phyloP scores from a whole-genome alignment of 1,140 invertebrate genomes.

The Hylyphantes graminicola region DNA sequence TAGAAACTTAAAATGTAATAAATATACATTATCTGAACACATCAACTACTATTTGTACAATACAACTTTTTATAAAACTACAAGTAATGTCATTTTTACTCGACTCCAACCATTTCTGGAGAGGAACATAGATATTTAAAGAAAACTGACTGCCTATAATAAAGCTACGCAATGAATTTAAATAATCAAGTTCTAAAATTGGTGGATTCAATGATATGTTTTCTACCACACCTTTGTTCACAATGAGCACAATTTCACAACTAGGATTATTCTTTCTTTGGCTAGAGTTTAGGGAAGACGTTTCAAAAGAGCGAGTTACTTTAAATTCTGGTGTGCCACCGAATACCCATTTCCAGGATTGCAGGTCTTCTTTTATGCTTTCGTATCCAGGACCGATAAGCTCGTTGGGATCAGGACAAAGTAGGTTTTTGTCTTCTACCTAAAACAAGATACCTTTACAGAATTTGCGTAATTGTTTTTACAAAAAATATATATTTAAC shows the following conservation, averaged over 20 bases:
- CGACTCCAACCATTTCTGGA: background rate
- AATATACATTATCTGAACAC: constrained; percentile 2
- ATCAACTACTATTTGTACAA: constrained; percentile 36
- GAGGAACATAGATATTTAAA: background rate
- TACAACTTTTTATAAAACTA: constrained; percentile 11
- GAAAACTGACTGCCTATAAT: constrained; percentile 18
- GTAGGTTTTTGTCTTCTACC: constrained; percentile 17
- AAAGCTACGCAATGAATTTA: background rate
- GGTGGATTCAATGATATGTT: constrained; percentile 14
- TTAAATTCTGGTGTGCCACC: constrained; percentile 88
- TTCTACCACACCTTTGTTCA: constrained; percentile 35
- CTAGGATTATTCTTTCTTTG: background rate
- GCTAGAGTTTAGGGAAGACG: constrained; percentile 15
- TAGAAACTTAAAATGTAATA: background rate
- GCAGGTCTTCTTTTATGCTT: constrained; percentile 75
- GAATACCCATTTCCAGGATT: constrained; percentile 88
- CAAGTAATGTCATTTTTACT: constrained; percentile 6
- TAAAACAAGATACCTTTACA: constrained; percentile 75
- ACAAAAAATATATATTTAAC: background rate
- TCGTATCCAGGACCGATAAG: constrained; percentile 85
- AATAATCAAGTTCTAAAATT: constrained; percentile 22
- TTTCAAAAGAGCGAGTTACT: constrained; percentile 33
- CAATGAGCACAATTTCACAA: background rate
- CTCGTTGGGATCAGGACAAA: constrained; percentile 83
- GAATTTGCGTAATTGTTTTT: background rate